These are phyloP conservation scores for Drosophila ogumai DNA, from an alignment of 1,140 invertebrate species.

Conservation along the genomic window DNA sequence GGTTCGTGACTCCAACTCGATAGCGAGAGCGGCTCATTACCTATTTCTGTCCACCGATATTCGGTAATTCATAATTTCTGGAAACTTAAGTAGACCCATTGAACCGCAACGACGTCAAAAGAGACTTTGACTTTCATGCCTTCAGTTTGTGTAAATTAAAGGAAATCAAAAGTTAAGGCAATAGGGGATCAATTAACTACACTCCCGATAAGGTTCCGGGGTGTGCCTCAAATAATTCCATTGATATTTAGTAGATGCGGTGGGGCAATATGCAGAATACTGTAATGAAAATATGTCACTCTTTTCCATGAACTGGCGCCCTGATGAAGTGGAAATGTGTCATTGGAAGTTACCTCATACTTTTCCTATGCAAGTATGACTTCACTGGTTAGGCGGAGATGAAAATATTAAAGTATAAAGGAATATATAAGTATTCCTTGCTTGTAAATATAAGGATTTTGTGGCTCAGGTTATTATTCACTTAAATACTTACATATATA, in stretches of 20 bases:
- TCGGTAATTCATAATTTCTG: slow-evolving; percentile 66
- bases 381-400: neutral
- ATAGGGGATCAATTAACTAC: slow-evolving; percentile 11
- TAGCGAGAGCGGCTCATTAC: slow-evolving; percentile 22
- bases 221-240: slow-evolving; percentile 11
- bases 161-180: neutral
- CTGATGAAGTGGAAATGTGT: neutral
- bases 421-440: too few species aligned
- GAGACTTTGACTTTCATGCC: slow-evolving; percentile 14
- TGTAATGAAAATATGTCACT: neutral
- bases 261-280: neutral
- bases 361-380: neutral
- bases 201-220: slow-evolving; percentile 1
- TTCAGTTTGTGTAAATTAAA: slow-evolving; percentile 2
- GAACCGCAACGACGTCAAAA: slow-evolving; percentile 15
- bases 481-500: too few species aligned
- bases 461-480: too few species aligned
- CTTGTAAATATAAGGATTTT: too few species aligned
- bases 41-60: slow-evolving; percentile 36
- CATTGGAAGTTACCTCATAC: neutral
- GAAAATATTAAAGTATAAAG: too few species aligned
- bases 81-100: slow-evolving; percentile 58
- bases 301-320: neutral
- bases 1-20: slow-evolving; percentile 8
- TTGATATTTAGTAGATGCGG: neutral